Base-by-base conservation (phyloP, 2,888 invertebrate species). In the Andrena trimmerana region DNA sequence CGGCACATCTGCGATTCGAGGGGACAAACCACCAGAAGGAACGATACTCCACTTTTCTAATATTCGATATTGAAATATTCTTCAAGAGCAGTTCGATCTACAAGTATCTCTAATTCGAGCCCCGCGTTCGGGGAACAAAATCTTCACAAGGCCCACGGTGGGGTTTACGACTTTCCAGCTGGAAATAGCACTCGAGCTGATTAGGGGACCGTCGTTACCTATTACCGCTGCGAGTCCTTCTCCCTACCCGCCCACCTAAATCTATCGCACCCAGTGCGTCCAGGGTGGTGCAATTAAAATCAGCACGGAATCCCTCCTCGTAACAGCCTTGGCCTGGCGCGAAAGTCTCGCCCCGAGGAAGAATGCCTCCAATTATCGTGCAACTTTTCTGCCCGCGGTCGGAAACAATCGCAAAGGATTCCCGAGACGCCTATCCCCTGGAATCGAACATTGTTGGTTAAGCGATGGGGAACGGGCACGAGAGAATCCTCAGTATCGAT, bases 1-100 rank as follows among this genome's bases (percentile, higher is more conserved):
- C 29, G 52, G 52, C 54, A 54, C 67, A 68, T 68, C 67, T 68
- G 63, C 63, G 54, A 24, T 52, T 16, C 60, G 7, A 31, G 27
- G 10, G 31, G 27, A 31, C 31, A 2, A n/a, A 60, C n/a, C 31
- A 31, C 7, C 7, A 20, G 31, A 20, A 33, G 31, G 20, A 36
- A 57, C 27, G 57, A 4, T 10, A 24, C 24, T 8, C 24, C 10
- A 10, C 24, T 57, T 57, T 57, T 54, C 24, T 54, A 54, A 42
- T 42, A 42, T 42, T 16, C 42, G 42, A 1, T 42, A 42, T 13
- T 42, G 13, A 42, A 57, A 57, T 24, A 57, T 13, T 13, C 4
- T 57, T 10, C 27, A 13, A 57, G 10, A 4, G 57, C 24, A 13
- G 8, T 4, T 16, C 13, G 42, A 16, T 16, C 42, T 42, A 16